Conservation (phyloP, 2,797 vertebrate genomes). For the Microctenopoma lineatum region DNA sequence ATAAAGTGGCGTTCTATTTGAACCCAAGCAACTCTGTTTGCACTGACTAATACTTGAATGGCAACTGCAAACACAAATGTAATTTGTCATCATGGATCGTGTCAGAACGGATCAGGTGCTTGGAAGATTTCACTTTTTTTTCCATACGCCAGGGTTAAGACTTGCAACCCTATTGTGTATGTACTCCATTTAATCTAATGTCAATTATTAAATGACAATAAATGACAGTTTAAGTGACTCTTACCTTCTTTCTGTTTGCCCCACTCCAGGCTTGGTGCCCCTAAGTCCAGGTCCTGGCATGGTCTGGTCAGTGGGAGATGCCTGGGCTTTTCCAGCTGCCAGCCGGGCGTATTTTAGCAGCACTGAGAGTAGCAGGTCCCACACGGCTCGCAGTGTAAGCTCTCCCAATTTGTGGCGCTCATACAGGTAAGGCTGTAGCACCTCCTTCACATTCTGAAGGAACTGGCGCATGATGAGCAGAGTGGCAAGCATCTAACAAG, state of each 20-base stretch:
- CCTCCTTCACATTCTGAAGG: slow-evolving; percentile 95
- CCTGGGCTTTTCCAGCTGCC: slow-evolving; percentile 78
- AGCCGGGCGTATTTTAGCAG: slow-evolving; percentile 81
- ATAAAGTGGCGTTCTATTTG: slow-evolving; percentile 31
- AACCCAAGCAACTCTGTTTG: slow-evolving; percentile 23
- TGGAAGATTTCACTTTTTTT: background rate
- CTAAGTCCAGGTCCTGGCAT: slow-evolving; percentile 68
- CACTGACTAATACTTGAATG: slow-evolving; percentile 41
- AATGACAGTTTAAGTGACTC: background rate
- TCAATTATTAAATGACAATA: background rate
- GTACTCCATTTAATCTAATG: background rate
- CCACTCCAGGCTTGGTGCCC: slow-evolving; percentile 72
- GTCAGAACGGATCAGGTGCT: slow-evolving; percentile 7
- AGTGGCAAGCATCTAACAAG: slow-evolving; percentile 93
- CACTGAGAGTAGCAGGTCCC: slow-evolving; percentile 84
- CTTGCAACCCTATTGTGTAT: background rate
- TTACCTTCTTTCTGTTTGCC: slow-evolving; percentile 76
- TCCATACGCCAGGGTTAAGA: background rate
- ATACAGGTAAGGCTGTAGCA: slow-evolving; percentile 94
- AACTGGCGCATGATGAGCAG: slow-evolving; percentile 97
- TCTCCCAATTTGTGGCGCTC: slow-evolving; percentile 91
- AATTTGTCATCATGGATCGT: slow-evolving; percentile 6
- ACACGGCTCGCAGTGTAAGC: slow-evolving; percentile 83
- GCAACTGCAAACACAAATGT: slow-evolving; percentile 17
- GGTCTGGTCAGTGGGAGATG: slow-evolving; percentile 72